Evolutionary conservation across 2,113 vertebrate genomes (phyloP).

Genomic region (Procavia capensis): DNA sequence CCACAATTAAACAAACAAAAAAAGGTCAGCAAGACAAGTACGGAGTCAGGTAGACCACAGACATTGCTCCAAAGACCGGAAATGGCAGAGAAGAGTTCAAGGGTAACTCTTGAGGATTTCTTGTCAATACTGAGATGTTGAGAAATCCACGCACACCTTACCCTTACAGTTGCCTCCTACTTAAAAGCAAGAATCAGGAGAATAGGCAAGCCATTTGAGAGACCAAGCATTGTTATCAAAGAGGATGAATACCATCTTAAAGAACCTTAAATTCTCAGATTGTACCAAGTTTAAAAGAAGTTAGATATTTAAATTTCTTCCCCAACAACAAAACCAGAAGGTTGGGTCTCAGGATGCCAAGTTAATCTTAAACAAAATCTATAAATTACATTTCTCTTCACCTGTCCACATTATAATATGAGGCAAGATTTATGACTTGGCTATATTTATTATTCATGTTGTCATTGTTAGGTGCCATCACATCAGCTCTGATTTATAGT

Average conservation of each 20-base stretch:
- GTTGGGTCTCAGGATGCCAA: neutral
- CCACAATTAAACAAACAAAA: too few species aligned
- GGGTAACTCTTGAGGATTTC: neutral
- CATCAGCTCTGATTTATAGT: too few species aligned
- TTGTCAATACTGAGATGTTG: neutral
- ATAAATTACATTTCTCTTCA: neutral
- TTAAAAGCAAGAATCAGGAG: neutral
- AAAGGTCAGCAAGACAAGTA: neutral
- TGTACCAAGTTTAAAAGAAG: neutral
- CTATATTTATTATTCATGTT: neutral
- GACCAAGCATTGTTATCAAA: neutral
- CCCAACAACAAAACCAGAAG: neutral
- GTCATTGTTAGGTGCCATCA: too few species aligned
- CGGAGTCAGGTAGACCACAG: neutral
- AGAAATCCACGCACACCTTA: neutral
- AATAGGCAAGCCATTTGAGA: neutral
- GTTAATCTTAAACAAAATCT: neutral
- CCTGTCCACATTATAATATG: neutral
- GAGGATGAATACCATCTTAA: neutral
- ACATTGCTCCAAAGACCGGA: neutral
- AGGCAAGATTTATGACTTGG: neutral
- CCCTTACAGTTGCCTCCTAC: too few species aligned
- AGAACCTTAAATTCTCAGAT: neutral
- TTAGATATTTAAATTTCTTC: neutral
- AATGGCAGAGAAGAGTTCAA: neutral